Base-by-base conservation (phyloP, 2,113 vertebrate genomes). In the Turdus rufiventris region DNA sequence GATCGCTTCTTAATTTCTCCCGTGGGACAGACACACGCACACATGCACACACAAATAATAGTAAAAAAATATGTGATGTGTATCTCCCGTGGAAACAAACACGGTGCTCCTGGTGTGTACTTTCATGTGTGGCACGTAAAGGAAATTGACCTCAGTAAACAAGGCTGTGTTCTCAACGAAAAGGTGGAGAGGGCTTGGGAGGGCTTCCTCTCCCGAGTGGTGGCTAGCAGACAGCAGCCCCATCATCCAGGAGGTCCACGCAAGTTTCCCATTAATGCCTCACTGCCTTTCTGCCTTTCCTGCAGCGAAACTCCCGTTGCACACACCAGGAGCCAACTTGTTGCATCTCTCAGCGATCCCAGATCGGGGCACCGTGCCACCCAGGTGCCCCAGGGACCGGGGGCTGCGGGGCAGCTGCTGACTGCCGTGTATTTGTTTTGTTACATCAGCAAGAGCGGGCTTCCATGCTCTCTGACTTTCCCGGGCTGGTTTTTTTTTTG, bases 121-220 rank as follows among this genome's bases (percentile, higher is more conserved):
- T 86, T 96, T 95, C 67, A 86, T 88, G 70, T 95, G 73, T 33
- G 65, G 38, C 70, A 93, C 80, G 66, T 88, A 88, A 83, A 95
- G 78, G 75, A 94, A 95, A 91, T 0, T 45, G 53, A 56, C 57
- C 62, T 23, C 6, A 29, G 65, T 31, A 53, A 91, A 89, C 66
- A 91, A 61, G 92, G 58, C 42, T 54, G 45, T 12, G 43, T 33
- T 88, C 73, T 6, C 45, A 76, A 38, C 42, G 47, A 51, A 66
- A 68, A 66, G 13, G 36, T 2, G 5, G 47, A 70, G 73, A 71
- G 50, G 58, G 65, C 58, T 77, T 36, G 31, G 24, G 77, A 68
- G 50, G 18, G 58, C 72, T 94, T 67, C 68, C 20, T 91, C 72
- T 77, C 51, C 56, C 26, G 3, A 4, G 8, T 7, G 28, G 31